A percentile compares a stretch with the other conserved stretches of the same genome.
Conservation (phyloP, 1,140 invertebrate species). For the Danaus melanippus region DNA sequence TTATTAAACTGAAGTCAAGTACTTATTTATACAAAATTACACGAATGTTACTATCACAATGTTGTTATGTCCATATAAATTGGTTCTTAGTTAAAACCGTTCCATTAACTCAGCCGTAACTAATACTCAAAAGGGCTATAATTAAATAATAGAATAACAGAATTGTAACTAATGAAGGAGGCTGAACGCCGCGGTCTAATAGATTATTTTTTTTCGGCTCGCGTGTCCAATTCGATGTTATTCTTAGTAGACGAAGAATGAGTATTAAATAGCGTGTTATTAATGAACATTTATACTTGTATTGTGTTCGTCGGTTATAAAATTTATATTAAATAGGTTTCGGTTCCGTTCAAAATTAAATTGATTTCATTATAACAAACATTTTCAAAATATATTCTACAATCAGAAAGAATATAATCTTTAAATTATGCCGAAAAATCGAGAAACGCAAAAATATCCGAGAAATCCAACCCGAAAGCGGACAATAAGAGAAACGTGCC, state of each 20-base stretch:
- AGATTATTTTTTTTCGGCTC: slow-evolving; percentile 22
- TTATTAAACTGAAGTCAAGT: too few species aligned
- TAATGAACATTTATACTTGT: slow-evolving; percentile 20
- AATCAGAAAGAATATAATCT: not conserved
- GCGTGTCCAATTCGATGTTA: slow-evolving; percentile 39
- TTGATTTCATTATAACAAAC: slow-evolving; percentile 2
- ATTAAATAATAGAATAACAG: slow-evolving; percentile 25
- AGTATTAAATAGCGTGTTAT: slow-evolving; percentile 41
- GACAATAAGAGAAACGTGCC: slow-evolving; percentile 45
- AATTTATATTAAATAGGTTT: not conserved
- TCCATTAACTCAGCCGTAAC: slow-evolving; percentile 22
- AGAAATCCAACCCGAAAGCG: slow-evolving; percentile 26
- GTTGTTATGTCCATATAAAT: too few species aligned
- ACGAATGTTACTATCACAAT: too few species aligned
- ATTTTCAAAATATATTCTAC: not conserved
- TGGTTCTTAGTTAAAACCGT: slow-evolving; percentile 2
- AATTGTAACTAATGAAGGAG: slow-evolving; percentile 24
- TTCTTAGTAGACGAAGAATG: slow-evolving; percentile 20
- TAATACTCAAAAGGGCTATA: slow-evolving; percentile 19
- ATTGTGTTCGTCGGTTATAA: not conserved
- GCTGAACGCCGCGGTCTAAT: slow-evolving; percentile 18
- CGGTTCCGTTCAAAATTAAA: not conserved
- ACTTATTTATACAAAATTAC: too few species aligned
- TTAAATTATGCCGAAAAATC: slow-evolving; percentile 18
- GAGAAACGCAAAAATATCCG: slow-evolving; percentile 26